Percentiles rank a stretch among this genome's conserved stretches.
These are phyloP conservation scores for Prietella phreatophila DNA, from an alignment of 2,113 vertebrate species.

Conservation along the genomic window DNA sequence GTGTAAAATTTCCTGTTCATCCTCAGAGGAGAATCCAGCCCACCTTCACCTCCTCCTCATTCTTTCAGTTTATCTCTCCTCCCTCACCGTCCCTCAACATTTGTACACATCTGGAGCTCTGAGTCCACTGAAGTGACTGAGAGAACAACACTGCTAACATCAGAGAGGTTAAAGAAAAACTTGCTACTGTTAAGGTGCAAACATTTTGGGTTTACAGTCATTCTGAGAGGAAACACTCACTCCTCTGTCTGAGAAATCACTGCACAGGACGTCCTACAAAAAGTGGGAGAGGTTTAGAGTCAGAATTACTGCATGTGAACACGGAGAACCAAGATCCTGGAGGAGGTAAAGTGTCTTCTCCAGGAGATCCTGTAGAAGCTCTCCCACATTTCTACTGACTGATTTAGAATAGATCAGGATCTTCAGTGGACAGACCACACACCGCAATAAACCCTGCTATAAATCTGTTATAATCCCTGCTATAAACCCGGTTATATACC, in stretches of 20 bases:
- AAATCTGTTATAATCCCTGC: no score
- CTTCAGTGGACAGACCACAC: not conserved
- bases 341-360: not conserved
- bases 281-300: not conserved
- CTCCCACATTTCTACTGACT: not conserved
- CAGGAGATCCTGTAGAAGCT: not conserved
- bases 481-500: no score
- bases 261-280: not conserved
- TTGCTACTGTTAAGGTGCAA: not conserved
- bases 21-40: slow-evolving; percentile 1
- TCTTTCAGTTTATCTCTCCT: not conserved
- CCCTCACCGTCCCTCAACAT: not conserved
- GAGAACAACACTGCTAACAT: not conserved
- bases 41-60: slow-evolving; percentile 15
- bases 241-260: no score
- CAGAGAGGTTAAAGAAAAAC: not conserved
- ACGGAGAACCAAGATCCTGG: not conserved
- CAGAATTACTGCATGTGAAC: not conserved
- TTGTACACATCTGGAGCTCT: not conserved
- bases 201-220: not conserved
- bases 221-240: not conserved
- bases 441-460: not conserved
- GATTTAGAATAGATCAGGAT: not conserved
- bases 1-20: slow-evolving; percentile 7
- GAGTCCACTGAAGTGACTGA: not conserved